Conservation (phyloP, 1,140 invertebrate genomes). For the Nixonia krombeini region DNA sequence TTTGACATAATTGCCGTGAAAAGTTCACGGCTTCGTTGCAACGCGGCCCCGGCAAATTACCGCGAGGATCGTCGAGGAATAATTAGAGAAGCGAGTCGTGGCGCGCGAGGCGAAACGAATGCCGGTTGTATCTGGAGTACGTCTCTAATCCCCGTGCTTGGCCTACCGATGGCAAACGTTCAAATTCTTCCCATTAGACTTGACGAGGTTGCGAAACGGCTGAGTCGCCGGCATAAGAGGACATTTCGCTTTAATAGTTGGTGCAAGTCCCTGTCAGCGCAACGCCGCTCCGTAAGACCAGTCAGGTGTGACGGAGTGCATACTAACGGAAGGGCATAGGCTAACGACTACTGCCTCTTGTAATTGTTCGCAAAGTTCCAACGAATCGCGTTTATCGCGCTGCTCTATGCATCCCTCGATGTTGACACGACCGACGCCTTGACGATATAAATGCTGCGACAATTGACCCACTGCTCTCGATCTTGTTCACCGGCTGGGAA, state of each 20-base stretch:
- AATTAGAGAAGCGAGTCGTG: background rate
- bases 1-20: too few species aligned
- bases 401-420: conserved; percentile 41
- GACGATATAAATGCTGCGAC: conserved; percentile 25
- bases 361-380: conserved; percentile 63
- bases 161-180: background rate
- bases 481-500: too few species aligned
- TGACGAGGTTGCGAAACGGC: conserved; percentile 44
- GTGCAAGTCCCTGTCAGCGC: conserved; percentile 38
- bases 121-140: background rate
- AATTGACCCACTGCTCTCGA: too few species aligned
- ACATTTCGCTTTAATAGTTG: conserved; percentile 39
- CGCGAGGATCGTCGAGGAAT: too few species aligned
- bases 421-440: conserved; percentile 25
- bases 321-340: conserved; percentile 65
- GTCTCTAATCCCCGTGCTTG: background rate
- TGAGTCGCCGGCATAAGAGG: conserved; percentile 25
- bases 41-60: too few species aligned
- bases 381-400: conserved; percentile 50
- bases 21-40: too few species aligned
- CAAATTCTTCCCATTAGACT: conserved; percentile 16
- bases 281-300: conserved; percentile 52
- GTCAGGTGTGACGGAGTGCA: conserved; percentile 68
- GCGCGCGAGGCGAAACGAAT: background rate
- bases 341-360: conserved; percentile 68